phyloP scores from a whole-genome alignment of 2,113 vertebrate genomes.

The Mirza zaza region DNA sequence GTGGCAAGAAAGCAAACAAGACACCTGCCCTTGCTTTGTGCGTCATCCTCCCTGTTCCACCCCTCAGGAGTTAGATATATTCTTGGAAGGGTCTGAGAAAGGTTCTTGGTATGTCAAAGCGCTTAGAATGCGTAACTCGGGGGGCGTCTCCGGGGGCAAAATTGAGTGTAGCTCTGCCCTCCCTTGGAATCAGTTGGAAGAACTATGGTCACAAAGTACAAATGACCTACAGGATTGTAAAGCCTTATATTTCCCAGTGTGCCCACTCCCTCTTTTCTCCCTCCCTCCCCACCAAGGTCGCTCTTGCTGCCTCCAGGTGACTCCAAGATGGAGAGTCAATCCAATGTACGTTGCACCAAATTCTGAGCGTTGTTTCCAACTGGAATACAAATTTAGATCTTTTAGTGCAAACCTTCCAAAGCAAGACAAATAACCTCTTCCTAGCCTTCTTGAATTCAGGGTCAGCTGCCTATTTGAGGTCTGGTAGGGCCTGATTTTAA shows the following conservation, averaged over 20 bases:
- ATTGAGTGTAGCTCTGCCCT: neutral
- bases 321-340: neutral
- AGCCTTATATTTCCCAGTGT: neutral
- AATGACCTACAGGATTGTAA: neutral
- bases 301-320: neutral
- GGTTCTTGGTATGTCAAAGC: neutral
- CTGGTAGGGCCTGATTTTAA: neutral
- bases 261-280: rapidly evolving
- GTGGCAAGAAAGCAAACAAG: neutral
- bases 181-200: neutral
- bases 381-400: neutral
- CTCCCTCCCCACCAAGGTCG: neutral
- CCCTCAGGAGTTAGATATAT: neutral
- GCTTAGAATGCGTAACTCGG: neutral
- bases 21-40: neutral
- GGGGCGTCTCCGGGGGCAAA: neutral
- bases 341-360: rapidly evolving
- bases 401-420: neutral
- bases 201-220: neutral
- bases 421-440: neutral
- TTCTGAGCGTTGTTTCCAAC: neutral
- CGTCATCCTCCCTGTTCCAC: neutral
- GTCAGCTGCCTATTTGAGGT: neutral
- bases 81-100: neutral
- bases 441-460: neutral